A percentile compares a stretch with the other conserved stretches of the same genome.
Conservation (phyloP, 1,140 invertebrate species). For the Aradophagus sp. region DNA sequence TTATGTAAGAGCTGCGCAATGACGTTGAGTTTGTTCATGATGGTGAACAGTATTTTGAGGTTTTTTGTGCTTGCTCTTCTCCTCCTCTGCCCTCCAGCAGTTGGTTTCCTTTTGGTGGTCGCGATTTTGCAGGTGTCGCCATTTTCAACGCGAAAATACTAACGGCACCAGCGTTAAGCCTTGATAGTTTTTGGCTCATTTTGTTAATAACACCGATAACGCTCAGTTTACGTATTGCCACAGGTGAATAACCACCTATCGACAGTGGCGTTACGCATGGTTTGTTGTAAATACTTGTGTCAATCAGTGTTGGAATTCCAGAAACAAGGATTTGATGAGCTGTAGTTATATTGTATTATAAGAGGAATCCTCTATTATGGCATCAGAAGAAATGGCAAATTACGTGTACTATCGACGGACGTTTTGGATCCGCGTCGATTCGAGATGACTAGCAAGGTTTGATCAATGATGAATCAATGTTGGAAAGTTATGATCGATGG, state of each 20-base stretch:
- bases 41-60: too few species aligned
- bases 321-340: constrained; percentile 39
- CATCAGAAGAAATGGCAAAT: constrained; percentile 8
- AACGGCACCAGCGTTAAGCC: too few species aligned
- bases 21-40: too few species aligned
- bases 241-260: too few species aligned
- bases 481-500: too few species aligned
- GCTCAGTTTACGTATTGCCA: too few species aligned
- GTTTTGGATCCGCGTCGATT: background rate
- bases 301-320: constrained; percentile 41
- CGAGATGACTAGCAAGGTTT: background rate
- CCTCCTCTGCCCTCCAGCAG: too few species aligned
- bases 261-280: background rate
- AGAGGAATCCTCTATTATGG: constrained; percentile 36
- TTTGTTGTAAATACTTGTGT: constrained; percentile 41
- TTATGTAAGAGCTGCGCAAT: constrained; percentile 9
- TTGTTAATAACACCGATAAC: too few species aligned
- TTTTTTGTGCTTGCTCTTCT: background rate
- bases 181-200: too few species aligned
- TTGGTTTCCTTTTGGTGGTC: too few species aligned
- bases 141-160: too few species aligned
- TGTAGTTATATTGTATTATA: constrained; percentile 65
- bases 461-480: constrained; percentile 3
- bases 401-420: constrained; percentile 6
- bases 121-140: too few species aligned